Percentiles rank a stretch among this genome's conserved stretches.
Conservation (phyloP, 2,888 invertebrate species). For the Gerris lacustris region DNA sequence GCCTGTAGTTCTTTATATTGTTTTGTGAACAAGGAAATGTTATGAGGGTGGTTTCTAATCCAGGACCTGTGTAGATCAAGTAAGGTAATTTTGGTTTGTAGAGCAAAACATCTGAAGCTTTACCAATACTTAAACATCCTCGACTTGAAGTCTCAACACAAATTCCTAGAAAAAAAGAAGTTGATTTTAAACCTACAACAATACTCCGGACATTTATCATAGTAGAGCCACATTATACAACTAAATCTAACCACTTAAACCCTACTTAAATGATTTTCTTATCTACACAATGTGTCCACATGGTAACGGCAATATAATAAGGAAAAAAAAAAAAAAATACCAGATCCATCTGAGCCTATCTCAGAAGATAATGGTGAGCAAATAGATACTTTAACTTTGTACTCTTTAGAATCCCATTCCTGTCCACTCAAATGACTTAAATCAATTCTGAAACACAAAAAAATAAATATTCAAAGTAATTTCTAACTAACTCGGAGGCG, state of each 20-base stretch:
- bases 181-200: too few species aligned
- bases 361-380: neutral
- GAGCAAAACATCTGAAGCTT: neutral
- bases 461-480: neutral
- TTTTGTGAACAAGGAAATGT: neutral
- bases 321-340: neutral
- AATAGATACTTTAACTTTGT: neutral
- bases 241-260: too few species aligned
- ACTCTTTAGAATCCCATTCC: neutral
- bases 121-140: neutral
- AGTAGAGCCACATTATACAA: too few species aligned
- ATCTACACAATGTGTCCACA: too few species aligned
- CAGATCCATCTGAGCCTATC: neutral
- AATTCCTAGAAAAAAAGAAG: neutral
- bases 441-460: neutral
- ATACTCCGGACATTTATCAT: too few species aligned
- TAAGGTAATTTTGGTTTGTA: neutral
- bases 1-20: neutral
- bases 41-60: neutral
- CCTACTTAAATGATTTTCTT: too few species aligned
- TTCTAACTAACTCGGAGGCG: too few species aligned
- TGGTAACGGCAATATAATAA: too few species aligned
- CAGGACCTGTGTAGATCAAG: neutral
- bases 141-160: neutral
- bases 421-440: neutral